These are phyloP conservation scores for Nephrocerus scutellatus DNA, from an alignment of 2,888 invertebrate species.

Conservation along the genomic window DNA sequence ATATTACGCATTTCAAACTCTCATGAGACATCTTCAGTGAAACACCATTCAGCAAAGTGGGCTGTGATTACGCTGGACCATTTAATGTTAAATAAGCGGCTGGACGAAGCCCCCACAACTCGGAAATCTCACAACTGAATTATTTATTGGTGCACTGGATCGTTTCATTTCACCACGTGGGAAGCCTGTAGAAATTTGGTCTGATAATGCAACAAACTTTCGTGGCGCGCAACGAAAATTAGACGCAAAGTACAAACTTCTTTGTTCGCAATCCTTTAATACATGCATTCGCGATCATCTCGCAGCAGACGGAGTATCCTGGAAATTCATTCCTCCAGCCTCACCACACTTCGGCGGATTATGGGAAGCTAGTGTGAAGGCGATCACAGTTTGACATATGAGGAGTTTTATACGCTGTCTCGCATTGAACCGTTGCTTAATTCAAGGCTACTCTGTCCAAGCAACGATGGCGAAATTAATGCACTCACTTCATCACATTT, in stretches of 20 bases:
- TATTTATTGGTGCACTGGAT: slow-evolving; percentile 4
- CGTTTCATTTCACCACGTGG: slow-evolving; percentile 6
- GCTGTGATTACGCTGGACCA: slow-evolving; percentile 1
- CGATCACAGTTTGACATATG: too few species aligned
- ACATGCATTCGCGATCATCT: too few species aligned
- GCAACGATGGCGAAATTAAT: too few species aligned
- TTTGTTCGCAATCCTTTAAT: slow-evolving; percentile 1
- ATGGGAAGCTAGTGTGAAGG: too few species aligned
- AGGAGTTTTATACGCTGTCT: too few species aligned
- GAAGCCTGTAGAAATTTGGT: slow-evolving; percentile 2
- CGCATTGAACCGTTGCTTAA: too few species aligned
- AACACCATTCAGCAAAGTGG: too few species aligned
- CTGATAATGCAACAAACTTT: slow-evolving; percentile 6
- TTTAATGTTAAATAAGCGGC: neutral
- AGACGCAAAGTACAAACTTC: neutral
- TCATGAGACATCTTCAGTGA: neutral
- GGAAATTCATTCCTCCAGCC: too few species aligned
- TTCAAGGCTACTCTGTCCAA: too few species aligned
- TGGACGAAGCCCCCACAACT: slow-evolving; percentile 1
- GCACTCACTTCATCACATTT: too few species aligned
- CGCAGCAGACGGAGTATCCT: too few species aligned
- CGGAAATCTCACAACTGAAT: slow-evolving; percentile 3
- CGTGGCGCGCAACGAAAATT: neutral
- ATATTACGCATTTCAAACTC: slow-evolving; percentile 1
- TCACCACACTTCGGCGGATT: too few species aligned